A percentile compares a stretch with the other conserved stretches of the same genome.
Evolutionary conservation across 2,888 invertebrate genomes (phyloP).

Genomic region (Campoplex capitator): DNA sequence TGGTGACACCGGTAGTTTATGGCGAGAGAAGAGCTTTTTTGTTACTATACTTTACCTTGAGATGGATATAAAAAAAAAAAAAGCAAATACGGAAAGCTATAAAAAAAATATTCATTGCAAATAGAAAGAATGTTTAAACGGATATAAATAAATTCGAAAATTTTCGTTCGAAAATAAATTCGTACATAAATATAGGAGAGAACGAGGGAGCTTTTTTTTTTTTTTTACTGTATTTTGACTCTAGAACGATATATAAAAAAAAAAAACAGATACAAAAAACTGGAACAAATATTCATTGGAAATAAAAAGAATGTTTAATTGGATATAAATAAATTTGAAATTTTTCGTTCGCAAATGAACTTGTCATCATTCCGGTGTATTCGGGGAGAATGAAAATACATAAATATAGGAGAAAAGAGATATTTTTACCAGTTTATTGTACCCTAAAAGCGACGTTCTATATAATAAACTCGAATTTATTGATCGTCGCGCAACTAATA

Average conservation of each 20-base stretch:
- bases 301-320: neutral
- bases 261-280: no score
- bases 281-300: neutral
- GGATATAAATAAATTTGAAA: neutral
- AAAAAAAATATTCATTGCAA: neutral
- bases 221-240: no score
- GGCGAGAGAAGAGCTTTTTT: neutral
- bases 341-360: neutral
- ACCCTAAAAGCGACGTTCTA: neutral
- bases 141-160: neutral
- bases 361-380: neutral
- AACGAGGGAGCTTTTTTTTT: no score
- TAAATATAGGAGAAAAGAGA: neutral
- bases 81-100: neutral
- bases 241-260: no score
- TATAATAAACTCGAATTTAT: slow-evolving; percentile 45
- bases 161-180: neutral
- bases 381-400: neutral
- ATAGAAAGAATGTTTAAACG: neutral
- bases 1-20: neutral
- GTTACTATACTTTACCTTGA: neutral
- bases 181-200: neutral
- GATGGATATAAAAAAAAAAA: neutral
- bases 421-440: neutral
- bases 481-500: slow-evolving; percentile 44